These are phyloP conservation scores for Stylophora pistillata DNA, from an alignment of 64 coral and sea anemone species.

Conservation along the genomic window DNA sequence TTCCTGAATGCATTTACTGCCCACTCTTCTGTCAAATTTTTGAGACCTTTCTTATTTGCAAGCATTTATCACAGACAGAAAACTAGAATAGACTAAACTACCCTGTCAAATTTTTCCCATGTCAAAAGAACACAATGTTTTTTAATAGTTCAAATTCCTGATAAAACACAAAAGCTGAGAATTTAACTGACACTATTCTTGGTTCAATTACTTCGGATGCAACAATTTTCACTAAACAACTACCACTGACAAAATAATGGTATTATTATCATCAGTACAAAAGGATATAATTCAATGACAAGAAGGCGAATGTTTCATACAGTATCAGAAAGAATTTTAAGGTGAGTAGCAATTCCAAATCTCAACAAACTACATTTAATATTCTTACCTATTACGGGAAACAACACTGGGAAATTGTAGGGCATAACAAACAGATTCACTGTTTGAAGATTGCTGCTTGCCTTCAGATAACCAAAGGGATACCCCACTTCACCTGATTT, in stretches of 20 bases:
- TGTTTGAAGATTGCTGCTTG: constrained; percentile 84
- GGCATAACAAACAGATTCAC: constrained; percentile 99
- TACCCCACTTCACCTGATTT: constrained; percentile 52
- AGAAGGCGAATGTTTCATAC: not conserved
- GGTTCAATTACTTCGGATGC: too few relatives aligned
- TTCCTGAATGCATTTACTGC: not conserved
- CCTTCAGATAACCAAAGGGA: constrained; percentile 97
- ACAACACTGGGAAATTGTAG: constrained; percentile 93
- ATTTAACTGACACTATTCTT: too few relatives aligned
- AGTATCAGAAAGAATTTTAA: not conserved
- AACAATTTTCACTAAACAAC: too few relatives aligned
- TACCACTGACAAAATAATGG: too few relatives aligned
- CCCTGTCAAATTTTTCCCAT: too few relatives aligned
- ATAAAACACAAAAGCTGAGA: too few relatives aligned
- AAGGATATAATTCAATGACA: not conserved
- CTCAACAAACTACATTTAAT: not conserved
- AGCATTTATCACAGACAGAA: too few relatives aligned
- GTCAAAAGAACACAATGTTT: too few relatives aligned
- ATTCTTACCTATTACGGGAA: constrained; percentile 91
- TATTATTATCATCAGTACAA: too few relatives aligned
- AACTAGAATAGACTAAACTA: too few relatives aligned
- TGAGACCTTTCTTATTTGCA: not conserved
- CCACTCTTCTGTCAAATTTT: not conserved
- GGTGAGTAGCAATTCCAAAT: not conserved
- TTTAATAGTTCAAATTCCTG: too few relatives aligned